A percentile compares a stretch with the other conserved stretches of the same genome.
Conservation (phyloP, 2,888 invertebrate species). For the Zele albiditarsus region DNA sequence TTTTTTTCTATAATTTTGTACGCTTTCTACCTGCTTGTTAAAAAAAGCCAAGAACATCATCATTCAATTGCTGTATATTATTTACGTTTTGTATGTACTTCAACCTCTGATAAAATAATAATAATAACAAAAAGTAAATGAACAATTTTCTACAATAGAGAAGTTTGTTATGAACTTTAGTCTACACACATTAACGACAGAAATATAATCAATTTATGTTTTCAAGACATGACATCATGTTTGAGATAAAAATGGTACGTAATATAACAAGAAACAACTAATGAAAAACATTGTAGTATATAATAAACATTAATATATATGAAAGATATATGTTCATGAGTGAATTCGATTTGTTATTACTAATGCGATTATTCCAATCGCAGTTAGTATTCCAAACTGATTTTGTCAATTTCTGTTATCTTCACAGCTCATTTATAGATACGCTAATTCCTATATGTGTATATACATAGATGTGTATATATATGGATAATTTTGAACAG, state of each 20-base stretch:
- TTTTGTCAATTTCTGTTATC: constrained; percentile 15
- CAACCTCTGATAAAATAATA: not conserved
- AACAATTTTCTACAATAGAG: not conserved
- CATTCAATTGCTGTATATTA: not conserved
- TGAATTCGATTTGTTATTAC: not conserved
- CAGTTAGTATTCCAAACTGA: constrained; percentile 1
- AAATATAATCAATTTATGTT: not conserved
- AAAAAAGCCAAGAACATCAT: constrained; percentile 40
- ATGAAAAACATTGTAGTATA: not conserved
- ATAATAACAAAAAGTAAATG: not conserved
- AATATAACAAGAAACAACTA: not conserved
- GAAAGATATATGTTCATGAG: too few relatives aligned
- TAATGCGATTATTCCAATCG: not conserved
- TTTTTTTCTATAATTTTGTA: constrained; percentile 62
- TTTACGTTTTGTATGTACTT: not conserved
- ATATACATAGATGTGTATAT: not conserved
- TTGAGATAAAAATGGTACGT: not conserved
- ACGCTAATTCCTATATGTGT: not conserved
- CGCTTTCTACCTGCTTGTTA: constrained; percentile 61
- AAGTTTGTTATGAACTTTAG: not conserved
- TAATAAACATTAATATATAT: too few relatives aligned
- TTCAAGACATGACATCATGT: not conserved
- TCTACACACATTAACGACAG: not conserved
- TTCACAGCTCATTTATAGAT: not conserved
- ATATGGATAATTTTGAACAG: not conserved